A percentile compares a stretch with the other conserved stretches of the same genome.
Evolutionary conservation across 1,140 invertebrate genomes (phyloP).

Genomic region (Drosophila bocqueti): DNA sequence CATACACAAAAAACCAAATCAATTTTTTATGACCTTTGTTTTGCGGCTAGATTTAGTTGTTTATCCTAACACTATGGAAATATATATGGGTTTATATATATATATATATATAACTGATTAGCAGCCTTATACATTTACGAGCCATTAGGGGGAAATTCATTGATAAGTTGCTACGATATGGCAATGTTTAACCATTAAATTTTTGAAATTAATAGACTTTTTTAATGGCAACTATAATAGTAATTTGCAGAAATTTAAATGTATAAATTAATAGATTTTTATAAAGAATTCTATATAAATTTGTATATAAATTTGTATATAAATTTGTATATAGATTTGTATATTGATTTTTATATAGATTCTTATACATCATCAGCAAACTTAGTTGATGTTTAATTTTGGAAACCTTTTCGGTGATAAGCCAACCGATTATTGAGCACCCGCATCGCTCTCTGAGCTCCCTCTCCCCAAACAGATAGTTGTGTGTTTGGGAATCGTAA

Average conservation of each 20-base stretch:
- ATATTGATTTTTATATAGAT: too few species aligned
- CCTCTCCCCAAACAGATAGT: slow-evolving; percentile 36
- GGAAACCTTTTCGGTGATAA: slow-evolving; percentile 2
- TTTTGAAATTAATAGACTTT: neutral
- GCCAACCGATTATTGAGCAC: slow-evolving; percentile 7
- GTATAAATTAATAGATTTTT: too few species aligned
- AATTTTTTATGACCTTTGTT: slow-evolving; percentile 42
- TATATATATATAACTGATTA: slow-evolving; percentile 9
- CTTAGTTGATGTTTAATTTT: slow-evolving; percentile 1
- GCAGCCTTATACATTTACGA: slow-evolving; percentile 13
- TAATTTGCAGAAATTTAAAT: neutral
- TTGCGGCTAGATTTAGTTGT: slow-evolving; percentile 32
- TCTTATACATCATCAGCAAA: neutral
- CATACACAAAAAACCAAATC: slow-evolving; percentile 23
- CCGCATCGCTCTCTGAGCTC: neutral
- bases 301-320: neutral
- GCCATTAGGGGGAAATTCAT: slow-evolving; percentile 8
- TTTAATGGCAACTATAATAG: neutral
- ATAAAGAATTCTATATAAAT: neutral
- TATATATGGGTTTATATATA: neutral
- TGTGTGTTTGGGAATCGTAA: neutral
- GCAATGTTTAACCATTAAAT: neutral
- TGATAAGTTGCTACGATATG: slow-evolving; percentile 19
- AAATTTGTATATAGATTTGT: neutral
- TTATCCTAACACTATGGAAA: slow-evolving; percentile 40